Evolutionary conservation across 2,888 invertebrate genomes (phyloP).

Genomic region (Drosophila nigricruria): DNA sequence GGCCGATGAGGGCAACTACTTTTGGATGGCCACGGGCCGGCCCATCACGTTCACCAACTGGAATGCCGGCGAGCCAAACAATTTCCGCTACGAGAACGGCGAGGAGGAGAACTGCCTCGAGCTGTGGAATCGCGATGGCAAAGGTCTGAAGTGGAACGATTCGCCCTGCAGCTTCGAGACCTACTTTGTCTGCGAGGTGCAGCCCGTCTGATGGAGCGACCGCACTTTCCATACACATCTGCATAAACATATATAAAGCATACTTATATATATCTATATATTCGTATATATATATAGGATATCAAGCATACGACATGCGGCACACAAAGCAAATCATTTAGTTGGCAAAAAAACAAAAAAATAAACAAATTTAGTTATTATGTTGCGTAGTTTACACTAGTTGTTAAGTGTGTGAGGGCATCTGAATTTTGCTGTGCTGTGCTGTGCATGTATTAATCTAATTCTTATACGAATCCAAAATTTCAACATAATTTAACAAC

Average conservation of each 20-base stretch:
- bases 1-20: slow-evolving; percentile 95
- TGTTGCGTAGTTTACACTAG: slow-evolving; percentile 49
- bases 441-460: slow-evolving; percentile 33
- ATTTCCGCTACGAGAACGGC: slow-evolving; percentile 95
- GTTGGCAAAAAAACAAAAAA: slow-evolving; percentile 13
- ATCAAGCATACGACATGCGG: slow-evolving; percentile 32
- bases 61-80: slow-evolving; percentile 97
- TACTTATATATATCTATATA: slow-evolving; percentile 13
- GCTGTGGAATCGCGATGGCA: slow-evolving; percentile 95
- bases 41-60: slow-evolving; percentile 96
- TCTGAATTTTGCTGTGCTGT: slow-evolving; percentile 40
- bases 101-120: slow-evolving; percentile 97
- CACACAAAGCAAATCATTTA: slow-evolving; percentile 35
- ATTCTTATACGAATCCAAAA: slow-evolving; percentile 32
- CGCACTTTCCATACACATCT: background rate
- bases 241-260: slow-evolving; percentile 19
- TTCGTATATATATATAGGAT: slow-evolving; percentile 14
- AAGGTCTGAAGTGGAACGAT: slow-evolving; percentile 97
- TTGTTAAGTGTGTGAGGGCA: slow-evolving; percentile 39
- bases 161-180: slow-evolving; percentile 97
- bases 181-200: slow-evolving; percentile 95
- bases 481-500: slow-evolving; percentile 37
- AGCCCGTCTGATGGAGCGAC: slow-evolving; percentile 69
- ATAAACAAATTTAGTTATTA: slow-evolving; percentile 38
- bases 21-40: slow-evolving; percentile 96